phyloP scores from a whole-genome alignment of 2,113 vertebrate species.

The Salvator merianae region DNA sequence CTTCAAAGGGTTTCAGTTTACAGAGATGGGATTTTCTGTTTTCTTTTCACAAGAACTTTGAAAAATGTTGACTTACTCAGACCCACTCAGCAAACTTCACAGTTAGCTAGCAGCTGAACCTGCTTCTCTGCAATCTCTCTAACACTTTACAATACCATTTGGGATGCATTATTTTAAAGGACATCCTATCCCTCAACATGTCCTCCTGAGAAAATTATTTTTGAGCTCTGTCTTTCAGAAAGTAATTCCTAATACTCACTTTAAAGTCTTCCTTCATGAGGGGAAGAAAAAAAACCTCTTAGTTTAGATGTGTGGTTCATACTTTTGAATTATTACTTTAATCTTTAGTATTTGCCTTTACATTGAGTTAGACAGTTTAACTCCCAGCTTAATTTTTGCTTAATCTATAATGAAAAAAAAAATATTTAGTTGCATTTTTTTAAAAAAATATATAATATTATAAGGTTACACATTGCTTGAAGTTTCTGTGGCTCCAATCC shows the following conservation, averaged over 20 bases:
- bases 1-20: neutral
- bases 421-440: neutral
- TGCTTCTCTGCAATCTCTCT: neutral
- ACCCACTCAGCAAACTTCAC: neutral
- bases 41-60: neutral
- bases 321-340: slow-evolving; percentile 68
- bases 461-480: neutral
- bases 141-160: neutral
- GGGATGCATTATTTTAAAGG: slow-evolving; percentile 62
- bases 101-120: neutral
- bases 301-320: slow-evolving; percentile 60
- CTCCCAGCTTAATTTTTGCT: slow-evolving; percentile 67
- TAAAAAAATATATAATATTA: neutral
- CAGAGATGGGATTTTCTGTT: neutral
- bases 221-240: slow-evolving; percentile 36
- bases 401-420: slow-evolving; percentile 41
- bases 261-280: slow-evolving; percentile 44
- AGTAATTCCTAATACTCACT: slow-evolving; percentile 51
- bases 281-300: slow-evolving; percentile 59
- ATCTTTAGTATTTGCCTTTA: slow-evolving; percentile 68
- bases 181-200: neutral
- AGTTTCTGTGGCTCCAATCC: neutral
- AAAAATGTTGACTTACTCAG: neutral
- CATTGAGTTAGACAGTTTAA: slow-evolving; percentile 57
- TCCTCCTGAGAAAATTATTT: slow-evolving; percentile 34